These are phyloP conservation scores for Notolepis coatsorum DNA, from an alignment of 2,797 vertebrate species.

Conservation along the genomic window DNA sequence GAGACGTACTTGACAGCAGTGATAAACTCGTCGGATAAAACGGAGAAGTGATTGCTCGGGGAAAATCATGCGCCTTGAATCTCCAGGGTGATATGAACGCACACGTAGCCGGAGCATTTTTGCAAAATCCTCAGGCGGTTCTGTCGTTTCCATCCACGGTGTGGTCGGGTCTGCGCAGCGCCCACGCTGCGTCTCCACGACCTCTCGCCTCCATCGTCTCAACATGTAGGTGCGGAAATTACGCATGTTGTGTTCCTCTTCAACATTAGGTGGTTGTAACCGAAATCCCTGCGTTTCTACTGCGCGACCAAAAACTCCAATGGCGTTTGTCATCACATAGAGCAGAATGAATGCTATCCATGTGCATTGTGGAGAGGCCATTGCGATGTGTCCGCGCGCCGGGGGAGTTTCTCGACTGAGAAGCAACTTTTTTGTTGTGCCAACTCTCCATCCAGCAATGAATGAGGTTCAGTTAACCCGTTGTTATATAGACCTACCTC, in stretches of 20 bases:
- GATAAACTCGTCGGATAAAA: constrained; percentile 80
- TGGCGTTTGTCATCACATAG: constrained; percentile 18
- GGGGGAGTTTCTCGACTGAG: constrained; percentile 12
- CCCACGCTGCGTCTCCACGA: constrained; percentile 46
- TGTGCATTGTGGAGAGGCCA: constrained; percentile 38
- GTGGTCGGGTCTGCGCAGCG: constrained; percentile 71
- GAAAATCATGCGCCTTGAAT: constrained; percentile 65
- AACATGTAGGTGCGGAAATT: constrained; percentile 41
- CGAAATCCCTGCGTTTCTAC: constrained; percentile 22
- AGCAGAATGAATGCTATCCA: constrained; percentile 60
- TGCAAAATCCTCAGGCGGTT: constrained; percentile 24
- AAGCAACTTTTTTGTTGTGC: constrained; percentile 12
- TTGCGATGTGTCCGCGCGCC: constrained; percentile 24
- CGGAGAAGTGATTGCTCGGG: constrained; percentile 79
- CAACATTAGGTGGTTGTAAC: constrained; percentile 1
- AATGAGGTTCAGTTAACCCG: background rate
- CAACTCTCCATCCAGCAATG: background rate
- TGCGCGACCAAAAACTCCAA: constrained; percentile 57
- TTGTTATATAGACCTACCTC: constrained; percentile 64
- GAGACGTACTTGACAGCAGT: constrained; percentile 80
- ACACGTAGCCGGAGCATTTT: constrained; percentile 65
- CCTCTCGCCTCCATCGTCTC: constrained; percentile 52
- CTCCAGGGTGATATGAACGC: constrained; percentile 41
- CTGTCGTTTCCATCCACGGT: constrained; percentile 71
- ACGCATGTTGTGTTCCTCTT: background rate